Evolutionary conservation across 1,140 invertebrate species (phyloP).

Genomic region (Helicoverpa zea): DNA sequence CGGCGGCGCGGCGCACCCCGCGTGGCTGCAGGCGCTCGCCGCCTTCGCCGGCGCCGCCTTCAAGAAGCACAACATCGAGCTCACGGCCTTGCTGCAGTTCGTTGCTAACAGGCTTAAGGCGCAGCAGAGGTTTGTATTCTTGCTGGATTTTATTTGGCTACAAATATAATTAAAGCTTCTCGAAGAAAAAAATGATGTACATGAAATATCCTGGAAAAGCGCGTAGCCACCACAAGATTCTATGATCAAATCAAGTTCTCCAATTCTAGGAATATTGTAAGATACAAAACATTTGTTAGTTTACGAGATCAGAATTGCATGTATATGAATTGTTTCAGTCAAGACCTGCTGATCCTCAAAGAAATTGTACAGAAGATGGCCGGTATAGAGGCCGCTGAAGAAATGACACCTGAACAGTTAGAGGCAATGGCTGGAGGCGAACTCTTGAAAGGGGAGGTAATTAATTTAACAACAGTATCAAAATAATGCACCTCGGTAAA

Average conservation of each 20-base stretch:
- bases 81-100: constrained; percentile 98
- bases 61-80: constrained; percentile 98
- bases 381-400: constrained; percentile 98
- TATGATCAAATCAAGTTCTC: too few species aligned
- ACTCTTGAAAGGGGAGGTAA: constrained; percentile 96
- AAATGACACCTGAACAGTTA: constrained; percentile 98
- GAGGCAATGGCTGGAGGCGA: constrained; percentile 99
- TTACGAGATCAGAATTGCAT: too few species aligned
- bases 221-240: too few species aligned
- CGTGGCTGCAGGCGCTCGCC: constrained; percentile 97
- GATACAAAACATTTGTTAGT: too few species aligned
- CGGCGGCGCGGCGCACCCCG: constrained; percentile 97
- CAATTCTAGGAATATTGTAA: not conserved
- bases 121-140: constrained; percentile 92
- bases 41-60: constrained; percentile 98
- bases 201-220: too few species aligned
- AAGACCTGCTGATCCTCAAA: constrained; percentile 97
- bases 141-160: not conserved
- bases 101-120: constrained; percentile 99
- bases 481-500: not conserved
- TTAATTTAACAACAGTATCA: not conserved
- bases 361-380: constrained; percentile 99
- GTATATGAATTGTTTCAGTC: constrained; percentile 85
- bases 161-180: too few species aligned
- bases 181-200: too few species aligned